Percentiles rank a stretch among this genome's conserved stretches.
Conservation (phyloP, 2,888 invertebrate genomes). For the Lamellibrachia columna region DNA sequence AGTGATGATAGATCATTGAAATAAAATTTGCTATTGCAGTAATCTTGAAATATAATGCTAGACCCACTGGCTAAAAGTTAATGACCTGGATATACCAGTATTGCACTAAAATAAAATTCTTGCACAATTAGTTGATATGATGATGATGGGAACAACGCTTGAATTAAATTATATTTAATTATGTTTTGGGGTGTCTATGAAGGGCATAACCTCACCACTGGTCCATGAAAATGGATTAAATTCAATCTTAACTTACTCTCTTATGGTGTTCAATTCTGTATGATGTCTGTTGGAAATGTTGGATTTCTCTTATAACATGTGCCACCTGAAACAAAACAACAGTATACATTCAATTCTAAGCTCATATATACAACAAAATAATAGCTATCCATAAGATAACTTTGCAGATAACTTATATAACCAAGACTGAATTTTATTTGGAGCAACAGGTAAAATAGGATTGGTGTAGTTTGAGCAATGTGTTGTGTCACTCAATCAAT, state of each 20-base stretch:
- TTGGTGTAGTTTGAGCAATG: background rate
- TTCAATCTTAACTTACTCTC: conserved; percentile 67
- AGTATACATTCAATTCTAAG: background rate
- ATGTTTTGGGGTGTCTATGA: background rate
- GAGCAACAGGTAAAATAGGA: background rate
- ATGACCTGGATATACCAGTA: too few species aligned
- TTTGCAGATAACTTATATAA: background rate
- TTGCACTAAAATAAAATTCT: too few species aligned
- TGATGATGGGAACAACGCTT: too few species aligned
- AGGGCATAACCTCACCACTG: background rate
- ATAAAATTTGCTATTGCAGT: too few species aligned
- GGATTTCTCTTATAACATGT: conserved; percentile 89
- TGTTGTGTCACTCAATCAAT: too few species aligned
- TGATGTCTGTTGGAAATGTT: conserved; percentile 89
- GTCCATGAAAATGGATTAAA: background rate
- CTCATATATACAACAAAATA: background rate
- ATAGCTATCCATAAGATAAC: background rate
- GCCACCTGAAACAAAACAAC: conserved; percentile 76
- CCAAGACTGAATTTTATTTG: background rate
- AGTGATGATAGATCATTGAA: too few species aligned
- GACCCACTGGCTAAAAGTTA: too few species aligned
- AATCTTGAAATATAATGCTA: too few species aligned
- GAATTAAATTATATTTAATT: background rate
- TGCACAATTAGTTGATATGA: too few species aligned
- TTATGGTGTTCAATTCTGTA: conserved; percentile 88